Base-by-base conservation (phyloP, 1,140 invertebrate species). In the Delia radicum region DNA sequence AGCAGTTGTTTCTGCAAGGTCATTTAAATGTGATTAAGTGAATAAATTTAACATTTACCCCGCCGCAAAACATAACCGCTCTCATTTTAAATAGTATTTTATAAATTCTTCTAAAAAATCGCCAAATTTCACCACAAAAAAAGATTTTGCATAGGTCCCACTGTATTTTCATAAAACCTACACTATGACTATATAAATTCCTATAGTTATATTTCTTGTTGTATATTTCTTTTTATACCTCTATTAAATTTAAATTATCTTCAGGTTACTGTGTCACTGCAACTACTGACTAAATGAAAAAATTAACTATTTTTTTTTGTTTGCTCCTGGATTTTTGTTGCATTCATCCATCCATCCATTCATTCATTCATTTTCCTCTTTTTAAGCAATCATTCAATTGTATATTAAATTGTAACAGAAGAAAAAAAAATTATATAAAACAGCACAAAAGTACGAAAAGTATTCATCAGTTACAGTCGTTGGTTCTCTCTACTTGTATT, bases 221-320 rank as follows among this genome's bases (percentile, higher is more conserved):
- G 15, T 21, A 7, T 8, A 0, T 55, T 55, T 24, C 4, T 10
- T 21, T 37, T 37, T 37, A 37, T 55, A 24, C 48, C 3, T 55
- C 18, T 10, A 55, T 55, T 55, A 55, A 55, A 55, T 55, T 55
- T 24, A 55, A 24, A 55, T 55, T 55, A 55, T 55, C 48, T 55
- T 55, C n/a, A 55, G 48, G 48, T 55, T 55, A 55, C 48, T 55
- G 48, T 55, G 48, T 55, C 48, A 55, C 48, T 55, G n/a, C n/a
- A 2, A 55, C 48, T 7, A 24, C 21, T 21, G 24, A 55, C 21
- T 55, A 21, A 55, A 4, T n/a, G 18, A 55, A 55, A n/a, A 55
- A 55, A 55, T 55, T 55, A 55, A 55, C 48, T 24, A 55, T 24
- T 24, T 8, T 24, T 4, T 55, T 21, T 55, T 55, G 0, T 10